Evolutionary conservation across 2,888 invertebrate genomes (phyloP).

Genomic region (Eupelmus urozonus): DNA sequence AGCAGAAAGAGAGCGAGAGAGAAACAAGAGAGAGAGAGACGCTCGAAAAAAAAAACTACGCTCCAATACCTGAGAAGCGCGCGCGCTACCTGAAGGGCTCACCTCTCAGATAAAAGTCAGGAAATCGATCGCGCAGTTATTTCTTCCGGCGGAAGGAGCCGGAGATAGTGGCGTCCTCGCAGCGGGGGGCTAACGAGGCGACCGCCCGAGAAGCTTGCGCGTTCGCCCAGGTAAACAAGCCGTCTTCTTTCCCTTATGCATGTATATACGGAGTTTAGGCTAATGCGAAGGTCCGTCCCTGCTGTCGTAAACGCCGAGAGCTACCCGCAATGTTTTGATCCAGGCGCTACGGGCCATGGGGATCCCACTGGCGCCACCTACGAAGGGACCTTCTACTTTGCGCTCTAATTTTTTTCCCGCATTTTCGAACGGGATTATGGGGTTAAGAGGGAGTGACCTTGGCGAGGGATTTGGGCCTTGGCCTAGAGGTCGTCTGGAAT

Average conservation of each 20-base stretch:
- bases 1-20: neutral
- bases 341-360: neutral
- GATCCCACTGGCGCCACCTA: neutral
- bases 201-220: neutral
- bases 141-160: conserved; percentile 5
- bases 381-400: neutral
- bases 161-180: neutral
- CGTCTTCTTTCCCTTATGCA: too few relatives aligned
- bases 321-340: conserved; percentile 69
- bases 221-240: conserved; percentile 36
- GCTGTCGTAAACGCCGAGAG: conserved; percentile 27
- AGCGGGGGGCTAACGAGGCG: conserved; percentile 39
- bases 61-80: conserved; percentile 33
- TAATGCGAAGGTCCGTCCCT: neutral
- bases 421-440: too few relatives aligned
- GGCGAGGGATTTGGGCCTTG: too few relatives aligned
- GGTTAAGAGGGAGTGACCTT: too few relatives aligned
- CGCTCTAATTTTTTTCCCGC: neutral
- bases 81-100: neutral
- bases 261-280: too few relatives aligned
- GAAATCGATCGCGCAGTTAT: conserved; percentile 45
- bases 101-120: conserved; percentile 50
- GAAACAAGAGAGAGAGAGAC: neutral
- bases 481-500: too few relatives aligned
- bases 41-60: conserved; percentile 3